Evolutionary conservation across 92 coral and sea anemone genomes (phyloP).

Genomic region (Umimayanthus kanabou): DNA sequence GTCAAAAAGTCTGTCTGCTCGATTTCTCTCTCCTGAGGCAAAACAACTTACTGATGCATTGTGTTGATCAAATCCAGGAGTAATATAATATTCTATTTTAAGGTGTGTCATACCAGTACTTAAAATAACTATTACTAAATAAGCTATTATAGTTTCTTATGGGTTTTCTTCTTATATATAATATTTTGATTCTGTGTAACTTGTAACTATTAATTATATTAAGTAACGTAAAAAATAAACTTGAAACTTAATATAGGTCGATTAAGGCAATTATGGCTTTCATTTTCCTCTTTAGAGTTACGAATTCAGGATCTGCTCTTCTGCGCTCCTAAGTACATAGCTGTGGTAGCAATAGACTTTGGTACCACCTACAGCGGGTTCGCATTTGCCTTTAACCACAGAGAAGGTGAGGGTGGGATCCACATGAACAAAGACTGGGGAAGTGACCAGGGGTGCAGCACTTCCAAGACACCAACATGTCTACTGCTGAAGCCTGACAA

Average conservation of each 20-base stretch:
- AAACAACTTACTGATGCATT: too few species aligned
- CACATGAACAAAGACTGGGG: conserved; percentile 59
- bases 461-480: conserved; percentile 52
- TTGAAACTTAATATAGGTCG: background rate
- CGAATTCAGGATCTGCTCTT: background rate
- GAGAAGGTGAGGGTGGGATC: conserved; percentile 44
- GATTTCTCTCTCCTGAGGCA: too few species aligned
- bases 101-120: too few species aligned
- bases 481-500: conserved; percentile 26
- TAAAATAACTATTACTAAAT: too few species aligned
- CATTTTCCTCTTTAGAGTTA: background rate
- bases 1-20: too few species aligned
- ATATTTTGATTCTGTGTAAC: too few species aligned
- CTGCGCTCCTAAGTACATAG: conserved; percentile 12
- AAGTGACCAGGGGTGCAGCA: conserved; percentile 45
- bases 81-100: too few species aligned
- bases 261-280: background rate
- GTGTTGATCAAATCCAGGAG: too few species aligned
- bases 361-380: conserved; percentile 59
- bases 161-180: too few species aligned
- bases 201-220: too few species aligned
- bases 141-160: too few species aligned
- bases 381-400: conserved; percentile 52
- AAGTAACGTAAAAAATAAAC: too few species aligned
- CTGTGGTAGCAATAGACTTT: conserved; percentile 50